Evolutionary conservation across 1,140 invertebrate species (phyloP).

Genomic region (Drosophila dunni): DNA sequence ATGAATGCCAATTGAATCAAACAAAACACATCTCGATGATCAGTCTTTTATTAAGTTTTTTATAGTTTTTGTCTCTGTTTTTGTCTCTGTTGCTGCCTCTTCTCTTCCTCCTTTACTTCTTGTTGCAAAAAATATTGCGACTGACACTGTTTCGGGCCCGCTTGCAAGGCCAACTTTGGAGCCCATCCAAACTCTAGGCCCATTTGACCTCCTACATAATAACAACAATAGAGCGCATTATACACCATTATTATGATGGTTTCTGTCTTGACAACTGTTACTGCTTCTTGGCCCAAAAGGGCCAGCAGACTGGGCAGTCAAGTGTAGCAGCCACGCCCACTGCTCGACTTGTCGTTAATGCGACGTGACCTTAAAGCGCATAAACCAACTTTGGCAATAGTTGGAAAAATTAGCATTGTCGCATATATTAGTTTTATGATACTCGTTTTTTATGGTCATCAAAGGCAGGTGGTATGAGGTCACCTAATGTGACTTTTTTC

Average conservation of each 20-base stretch:
- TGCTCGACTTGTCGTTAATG: constrained; percentile 21
- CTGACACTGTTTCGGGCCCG: constrained; percentile 30
- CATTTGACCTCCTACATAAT: constrained; percentile 21
- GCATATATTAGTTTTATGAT: constrained; percentile 60
- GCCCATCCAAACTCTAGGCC: constrained; percentile 45
- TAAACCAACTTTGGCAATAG: constrained; percentile 65
- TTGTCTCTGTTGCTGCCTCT: not conserved
- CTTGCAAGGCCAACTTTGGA: constrained; percentile 44
- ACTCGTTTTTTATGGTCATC: constrained; percentile 37
- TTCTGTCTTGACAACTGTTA: constrained; percentile 54
- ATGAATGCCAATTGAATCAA: constrained; percentile 27
- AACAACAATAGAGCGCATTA: constrained; percentile 52
- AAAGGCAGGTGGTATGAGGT: constrained; percentile 46
- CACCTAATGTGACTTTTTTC: constrained; percentile 17
- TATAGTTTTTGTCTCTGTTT: no score
- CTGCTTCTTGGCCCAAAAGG: constrained; percentile 38
- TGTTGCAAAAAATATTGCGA: constrained; percentile 22
- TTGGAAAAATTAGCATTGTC: constrained; percentile 56
- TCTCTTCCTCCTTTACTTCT: not conserved
- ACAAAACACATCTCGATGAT: constrained; percentile 17
- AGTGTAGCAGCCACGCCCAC: constrained; percentile 34
- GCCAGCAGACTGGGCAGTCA: constrained; percentile 33
- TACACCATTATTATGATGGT: constrained; percentile 67
- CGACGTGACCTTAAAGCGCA: constrained; percentile 72
- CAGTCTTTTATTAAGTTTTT: constrained; percentile 19